phyloP scores from a whole-genome alignment of 2,888 invertebrate genomes.

The Therioaphis trifolii region DNA sequence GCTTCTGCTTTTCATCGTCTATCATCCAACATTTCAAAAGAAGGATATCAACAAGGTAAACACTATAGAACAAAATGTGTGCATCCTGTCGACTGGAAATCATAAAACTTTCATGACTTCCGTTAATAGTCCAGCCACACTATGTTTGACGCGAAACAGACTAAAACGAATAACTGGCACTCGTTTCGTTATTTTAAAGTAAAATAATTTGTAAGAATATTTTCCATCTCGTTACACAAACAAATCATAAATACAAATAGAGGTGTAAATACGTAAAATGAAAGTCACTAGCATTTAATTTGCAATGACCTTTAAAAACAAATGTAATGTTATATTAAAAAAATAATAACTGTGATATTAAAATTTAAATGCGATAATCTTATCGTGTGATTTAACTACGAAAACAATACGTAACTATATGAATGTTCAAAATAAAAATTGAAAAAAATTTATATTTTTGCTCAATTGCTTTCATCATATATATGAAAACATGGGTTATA shows the following conservation, averaged over 20 bases:
- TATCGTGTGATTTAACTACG: neutral
- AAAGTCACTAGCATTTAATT: neutral
- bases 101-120: conserved; percentile 47
- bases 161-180: conserved; percentile 10
- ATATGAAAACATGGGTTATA: neutral
- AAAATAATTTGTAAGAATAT: neutral
- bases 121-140: conserved; percentile 5
- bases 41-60: conserved; percentile 27
- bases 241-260: neutral
- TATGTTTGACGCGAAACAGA: conserved; percentile 14
- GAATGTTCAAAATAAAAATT: neutral
- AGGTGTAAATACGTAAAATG: neutral
- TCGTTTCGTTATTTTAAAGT: conserved; percentile 10
- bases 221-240: neutral
- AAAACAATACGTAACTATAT: neutral
- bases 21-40: conserved; percentile 14
- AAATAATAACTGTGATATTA: neutral
- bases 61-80: conserved; percentile 6
- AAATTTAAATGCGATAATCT: neutral
- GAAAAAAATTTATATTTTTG: neutral
- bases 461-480: neutral
- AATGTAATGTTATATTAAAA: neutral
- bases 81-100: conserved; percentile 39
- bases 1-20: conserved; percentile 12
- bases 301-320: neutral